phyloP scores from a whole-genome alignment of 2,797 vertebrate species.

The Orestias chungarensis region DNA sequence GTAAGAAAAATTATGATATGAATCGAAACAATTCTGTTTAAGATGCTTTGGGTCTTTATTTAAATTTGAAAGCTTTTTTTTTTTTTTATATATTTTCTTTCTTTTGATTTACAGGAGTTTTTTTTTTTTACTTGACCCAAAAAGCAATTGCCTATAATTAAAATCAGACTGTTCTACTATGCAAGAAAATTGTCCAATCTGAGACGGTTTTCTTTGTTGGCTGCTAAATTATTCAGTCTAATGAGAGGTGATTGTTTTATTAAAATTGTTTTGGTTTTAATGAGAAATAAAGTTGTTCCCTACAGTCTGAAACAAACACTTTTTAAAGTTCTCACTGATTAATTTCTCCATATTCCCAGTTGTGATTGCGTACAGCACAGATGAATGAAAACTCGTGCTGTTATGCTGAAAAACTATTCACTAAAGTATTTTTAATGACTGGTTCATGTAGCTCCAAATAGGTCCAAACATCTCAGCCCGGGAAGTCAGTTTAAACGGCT shows the following conservation, averaged over 20 bases:
- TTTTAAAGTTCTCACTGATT: not conserved
- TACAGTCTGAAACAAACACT: not conserved
- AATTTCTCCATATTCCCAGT: too few species aligned
- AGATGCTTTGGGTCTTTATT: not conserved
- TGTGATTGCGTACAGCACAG: not conserved
- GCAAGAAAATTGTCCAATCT: constrained; percentile 1
- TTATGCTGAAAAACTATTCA: not conserved
- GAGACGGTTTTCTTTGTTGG: not conserved
- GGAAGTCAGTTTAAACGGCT: too few species aligned
- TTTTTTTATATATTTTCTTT: not conserved
- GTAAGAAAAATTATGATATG: not conserved
- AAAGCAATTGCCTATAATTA: not conserved
- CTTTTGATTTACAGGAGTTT: not conserved
- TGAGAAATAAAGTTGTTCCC: not conserved
- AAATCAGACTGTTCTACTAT: not conserved
- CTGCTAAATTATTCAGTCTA: not conserved
- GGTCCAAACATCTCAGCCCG: too few species aligned
- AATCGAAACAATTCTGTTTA: not conserved
- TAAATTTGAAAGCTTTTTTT: not conserved
- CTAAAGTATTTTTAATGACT: not conserved
- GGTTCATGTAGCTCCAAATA: too few species aligned
- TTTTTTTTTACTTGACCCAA: not conserved
- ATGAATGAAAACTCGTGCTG: not conserved
- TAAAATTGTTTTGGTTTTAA: not conserved
- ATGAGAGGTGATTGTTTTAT: constrained; percentile 7